Percentiles rank a stretch among this genome's conserved stretches.
Conservation (phyloP, 2,888 invertebrate species). For the Drosophila planitibia region DNA sequence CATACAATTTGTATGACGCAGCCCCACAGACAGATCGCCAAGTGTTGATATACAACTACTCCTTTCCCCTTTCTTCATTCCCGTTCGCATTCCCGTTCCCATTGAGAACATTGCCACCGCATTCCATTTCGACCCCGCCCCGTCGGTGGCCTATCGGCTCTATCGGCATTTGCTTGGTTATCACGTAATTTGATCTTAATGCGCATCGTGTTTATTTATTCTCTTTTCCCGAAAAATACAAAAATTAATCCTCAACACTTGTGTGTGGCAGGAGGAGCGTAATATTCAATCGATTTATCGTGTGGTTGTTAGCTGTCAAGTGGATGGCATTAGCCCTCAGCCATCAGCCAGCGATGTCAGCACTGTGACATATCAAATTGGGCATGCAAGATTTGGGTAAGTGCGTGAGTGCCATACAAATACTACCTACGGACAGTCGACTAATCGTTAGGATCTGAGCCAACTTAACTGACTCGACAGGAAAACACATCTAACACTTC, state of each 20-base stretch:
- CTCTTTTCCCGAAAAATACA: slow-evolving; percentile 16
- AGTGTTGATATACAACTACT: slow-evolving; percentile 42
- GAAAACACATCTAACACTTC: slow-evolving; percentile 6
- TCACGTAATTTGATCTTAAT: slow-evolving; percentile 80
- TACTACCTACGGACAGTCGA: slow-evolving; percentile 9
- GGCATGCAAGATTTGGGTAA: slow-evolving; percentile 69
- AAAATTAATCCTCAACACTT: slow-evolving; percentile 71
- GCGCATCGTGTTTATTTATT: slow-evolving; percentile 75
- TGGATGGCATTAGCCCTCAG: slow-evolving; percentile 66
- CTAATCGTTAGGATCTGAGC: slow-evolving; percentile 20
- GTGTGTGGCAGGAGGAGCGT: slow-evolving; percentile 25
- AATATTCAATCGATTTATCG: slow-evolving; percentile 78
- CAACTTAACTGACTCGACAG: slow-evolving; percentile 17
- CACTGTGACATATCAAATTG: slow-evolving; percentile 77
- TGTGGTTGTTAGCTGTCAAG: slow-evolving; percentile 74
- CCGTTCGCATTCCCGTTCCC: background rate
- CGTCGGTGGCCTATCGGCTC: slow-evolving; percentile 48
- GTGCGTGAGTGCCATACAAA: slow-evolving; percentile 43
- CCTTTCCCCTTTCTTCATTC: background rate
- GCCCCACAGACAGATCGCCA: slow-evolving; percentile 38
- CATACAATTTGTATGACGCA: slow-evolving; percentile 52
- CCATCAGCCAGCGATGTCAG: slow-evolving; percentile 57
- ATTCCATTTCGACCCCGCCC: slow-evolving; percentile 46
- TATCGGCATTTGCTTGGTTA: slow-evolving; percentile 58
- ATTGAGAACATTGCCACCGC: slow-evolving; percentile 52